phyloP scores from a whole-genome alignment of 1,140 invertebrate species.

The Zaprionus kolodkinae region DNA sequence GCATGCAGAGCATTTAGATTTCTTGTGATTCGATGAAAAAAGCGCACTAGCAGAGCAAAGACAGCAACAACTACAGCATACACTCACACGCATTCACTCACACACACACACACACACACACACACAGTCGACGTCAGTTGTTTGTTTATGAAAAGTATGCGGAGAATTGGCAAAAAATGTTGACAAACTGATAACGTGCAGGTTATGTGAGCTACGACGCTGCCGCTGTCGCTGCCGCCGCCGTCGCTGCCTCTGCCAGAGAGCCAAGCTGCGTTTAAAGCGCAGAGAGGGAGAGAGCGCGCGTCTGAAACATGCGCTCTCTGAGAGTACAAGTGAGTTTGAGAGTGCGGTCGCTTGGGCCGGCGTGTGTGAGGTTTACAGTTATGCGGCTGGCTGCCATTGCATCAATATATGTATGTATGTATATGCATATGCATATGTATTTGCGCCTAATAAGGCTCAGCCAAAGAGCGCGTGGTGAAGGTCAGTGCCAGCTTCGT shows the following conservation, averaged over 20 bases:
- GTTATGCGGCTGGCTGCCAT: constrained; percentile 3
- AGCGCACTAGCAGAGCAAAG: constrained; percentile 39
- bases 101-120: constrained; percentile 3
- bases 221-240: background rate
- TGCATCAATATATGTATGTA: constrained; percentile 11
- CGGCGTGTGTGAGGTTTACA: constrained; percentile 2
- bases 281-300: constrained; percentile 9
- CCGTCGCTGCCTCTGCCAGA: background rate
- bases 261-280: constrained; percentile 31
- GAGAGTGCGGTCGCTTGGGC: background rate
- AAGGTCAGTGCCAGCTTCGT: constrained; percentile 46
- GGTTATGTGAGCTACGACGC: constrained; percentile 49
- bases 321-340: too few species aligned
- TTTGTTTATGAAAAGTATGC: constrained; percentile 77
- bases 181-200: constrained; percentile 63
- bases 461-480: constrained; percentile 26
- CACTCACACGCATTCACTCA: background rate
- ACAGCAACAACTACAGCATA: constrained; percentile 2
- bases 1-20: constrained; percentile 53
- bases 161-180: constrained; percentile 44
- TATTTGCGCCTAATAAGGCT: background rate
- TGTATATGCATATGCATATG: background rate
- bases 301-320: too few species aligned
- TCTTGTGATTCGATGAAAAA: constrained; percentile 41
- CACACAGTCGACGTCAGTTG: constrained; percentile 42